Conservation (phyloP, 2,797 vertebrate genomes). For the Hippoglossus hippoglossus region DNA sequence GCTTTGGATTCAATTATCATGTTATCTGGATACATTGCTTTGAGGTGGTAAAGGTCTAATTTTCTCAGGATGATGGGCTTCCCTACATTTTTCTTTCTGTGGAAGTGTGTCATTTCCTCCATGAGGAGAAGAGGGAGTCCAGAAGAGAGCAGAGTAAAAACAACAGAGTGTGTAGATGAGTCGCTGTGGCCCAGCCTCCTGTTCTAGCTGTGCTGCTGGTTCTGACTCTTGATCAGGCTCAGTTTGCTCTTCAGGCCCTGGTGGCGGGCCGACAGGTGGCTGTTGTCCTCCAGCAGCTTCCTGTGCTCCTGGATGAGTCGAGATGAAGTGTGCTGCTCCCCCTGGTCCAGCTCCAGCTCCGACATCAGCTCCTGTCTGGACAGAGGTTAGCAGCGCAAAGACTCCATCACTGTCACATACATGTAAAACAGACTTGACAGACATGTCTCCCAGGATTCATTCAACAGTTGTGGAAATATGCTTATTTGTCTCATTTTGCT, state of each 20-base stretch:
- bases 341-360: conserved; percentile 97
- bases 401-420: background rate
- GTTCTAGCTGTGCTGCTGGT: conserved; percentile 76
- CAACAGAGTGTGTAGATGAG: background rate
- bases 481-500: too few relatives aligned
- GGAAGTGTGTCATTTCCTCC: conserved; percentile 16
- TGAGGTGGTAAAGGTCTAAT: too few relatives aligned
- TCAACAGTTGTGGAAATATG: too few relatives aligned
- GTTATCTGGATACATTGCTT: too few relatives aligned
- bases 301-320: conserved; percentile 96
- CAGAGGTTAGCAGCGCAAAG: background rate
- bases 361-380: conserved; percentile 91
- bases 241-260: conserved; percentile 95
- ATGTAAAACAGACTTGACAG: too few relatives aligned
- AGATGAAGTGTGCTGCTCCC: conserved; percentile 94
- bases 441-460: too few relatives aligned
- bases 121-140: background rate
- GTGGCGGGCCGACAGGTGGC: conserved; percentile 91
- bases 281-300: conserved; percentile 96
- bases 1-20: too few relatives aligned
- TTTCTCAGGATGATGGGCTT: background rate
- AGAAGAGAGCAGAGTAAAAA: background rate
- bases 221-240: conserved; percentile 92
- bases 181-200: too few relatives aligned
- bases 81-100: background rate